phyloP scores from a whole-genome alignment of 2,888 invertebrate genomes.

The Biston stratarius region DNA sequence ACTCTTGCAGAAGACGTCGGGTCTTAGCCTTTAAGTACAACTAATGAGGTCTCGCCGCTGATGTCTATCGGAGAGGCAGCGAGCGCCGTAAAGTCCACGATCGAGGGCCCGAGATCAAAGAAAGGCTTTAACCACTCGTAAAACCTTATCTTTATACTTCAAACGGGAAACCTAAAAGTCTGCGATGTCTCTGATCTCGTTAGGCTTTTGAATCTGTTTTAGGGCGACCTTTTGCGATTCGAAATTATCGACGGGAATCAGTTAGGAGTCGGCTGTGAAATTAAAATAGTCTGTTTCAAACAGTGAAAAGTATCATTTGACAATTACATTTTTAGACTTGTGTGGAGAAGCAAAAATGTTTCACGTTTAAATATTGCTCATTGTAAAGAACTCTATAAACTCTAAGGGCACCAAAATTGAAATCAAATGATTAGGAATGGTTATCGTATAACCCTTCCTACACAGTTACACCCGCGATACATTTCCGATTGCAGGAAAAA shows the following conservation, averaged over 20 bases:
- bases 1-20: constrained; percentile 28
- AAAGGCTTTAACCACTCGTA: constrained; percentile 28
- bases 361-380: too few species aligned
- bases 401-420: too few species aligned
- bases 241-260: not conserved
- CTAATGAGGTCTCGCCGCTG: constrained; percentile 36
- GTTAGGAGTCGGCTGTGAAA: not conserved
- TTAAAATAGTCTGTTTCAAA: too few species aligned
- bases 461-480: too few species aligned
- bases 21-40: constrained; percentile 32
- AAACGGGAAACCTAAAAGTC: constrained; percentile 20
- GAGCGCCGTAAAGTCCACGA: constrained; percentile 50
- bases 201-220: constrained; percentile 3
- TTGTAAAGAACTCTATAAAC: too few species aligned
- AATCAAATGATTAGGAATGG: too few species aligned
- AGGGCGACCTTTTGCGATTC: not conserved
- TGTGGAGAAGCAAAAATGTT: too few species aligned
- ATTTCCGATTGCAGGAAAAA: too few species aligned
- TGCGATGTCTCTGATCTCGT: constrained; percentile 2
- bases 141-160: constrained; percentile 27
- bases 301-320: too few species aligned
- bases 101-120: constrained; percentile 41
- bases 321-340: too few species aligned
- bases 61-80: constrained; percentile 40
- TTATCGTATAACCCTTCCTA: too few species aligned